phyloP scores from a whole-genome alignment of 1,140 invertebrate species.

The Papilio machaon region DNA sequence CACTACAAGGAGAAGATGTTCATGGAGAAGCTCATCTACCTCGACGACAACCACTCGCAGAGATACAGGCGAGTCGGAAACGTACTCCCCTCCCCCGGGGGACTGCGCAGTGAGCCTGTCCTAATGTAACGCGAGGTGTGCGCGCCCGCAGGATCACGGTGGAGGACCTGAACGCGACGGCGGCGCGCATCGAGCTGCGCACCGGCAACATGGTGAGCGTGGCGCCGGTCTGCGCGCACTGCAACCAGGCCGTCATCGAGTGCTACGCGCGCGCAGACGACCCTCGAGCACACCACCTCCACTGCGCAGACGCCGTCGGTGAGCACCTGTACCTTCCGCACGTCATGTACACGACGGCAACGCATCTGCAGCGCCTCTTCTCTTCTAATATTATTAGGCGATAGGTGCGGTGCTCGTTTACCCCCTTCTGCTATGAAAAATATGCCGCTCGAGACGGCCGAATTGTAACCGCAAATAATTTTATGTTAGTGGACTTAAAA shows the following conservation, averaged over 20 bases:
- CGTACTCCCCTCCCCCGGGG: not conserved
- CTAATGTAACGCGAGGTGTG: not conserved
- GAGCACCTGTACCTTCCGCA: not conserved
- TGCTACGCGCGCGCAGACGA: conserved; percentile 55
- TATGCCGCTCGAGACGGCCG: too few relatives aligned
- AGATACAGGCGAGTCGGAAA: conserved; percentile 55
- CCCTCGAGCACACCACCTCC: conserved; percentile 31
- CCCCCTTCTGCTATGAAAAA: too few relatives aligned
- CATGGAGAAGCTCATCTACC: conserved; percentile 72
- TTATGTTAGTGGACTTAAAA: too few relatives aligned
- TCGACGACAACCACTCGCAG: conserved; percentile 77
- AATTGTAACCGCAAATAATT: too few relatives aligned
- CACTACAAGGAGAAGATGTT: conserved; percentile 68
- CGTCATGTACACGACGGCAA: not conserved
- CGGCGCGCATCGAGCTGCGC: conserved; percentile 64
- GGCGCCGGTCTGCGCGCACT: conserved; percentile 63
- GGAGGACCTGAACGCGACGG: conserved; percentile 58
- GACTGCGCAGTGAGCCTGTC: too few relatives aligned
- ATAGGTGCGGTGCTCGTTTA: too few relatives aligned
- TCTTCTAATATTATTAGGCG: too few relatives aligned
- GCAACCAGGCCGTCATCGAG: conserved; percentile 55
- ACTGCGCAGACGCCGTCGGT: conserved; percentile 65
- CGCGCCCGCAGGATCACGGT: conserved; percentile 58
- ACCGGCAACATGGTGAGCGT: conserved; percentile 60
- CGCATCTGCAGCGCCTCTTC: too few relatives aligned